Conservation (phyloP, 2,888 invertebrate species). For the Aphodius granarius region DNA sequence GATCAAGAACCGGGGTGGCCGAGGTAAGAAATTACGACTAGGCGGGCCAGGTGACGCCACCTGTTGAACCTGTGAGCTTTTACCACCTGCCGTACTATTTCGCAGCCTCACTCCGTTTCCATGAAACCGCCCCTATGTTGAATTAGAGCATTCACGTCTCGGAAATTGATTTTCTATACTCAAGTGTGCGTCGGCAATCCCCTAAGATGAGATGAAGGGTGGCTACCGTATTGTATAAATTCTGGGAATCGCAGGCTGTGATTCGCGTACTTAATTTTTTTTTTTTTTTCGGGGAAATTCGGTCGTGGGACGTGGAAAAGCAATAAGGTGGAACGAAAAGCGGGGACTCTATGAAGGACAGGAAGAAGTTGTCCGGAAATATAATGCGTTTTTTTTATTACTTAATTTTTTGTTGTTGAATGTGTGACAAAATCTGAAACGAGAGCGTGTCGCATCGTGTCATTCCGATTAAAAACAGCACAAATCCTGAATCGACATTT, state of each 20-base stretch:
- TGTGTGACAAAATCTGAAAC: too few species aligned
- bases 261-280: background rate
- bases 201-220: background rate
- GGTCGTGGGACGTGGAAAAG: background rate
- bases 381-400: too few species aligned
- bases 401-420: too few species aligned
- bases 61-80: background rate
- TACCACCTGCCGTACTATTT: background rate
- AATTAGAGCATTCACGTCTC: background rate
- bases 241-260: background rate
- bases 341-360: too few species aligned
- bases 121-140: background rate
- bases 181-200: background rate
- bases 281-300: background rate
- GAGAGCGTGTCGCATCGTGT: too few species aligned
- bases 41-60: background rate
- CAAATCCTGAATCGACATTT: too few species aligned
- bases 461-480: too few species aligned
- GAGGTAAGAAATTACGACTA: background rate
- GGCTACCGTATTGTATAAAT: background rate
- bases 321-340: too few species aligned
- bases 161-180: background rate
- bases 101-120: background rate
- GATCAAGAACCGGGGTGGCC: background rate
- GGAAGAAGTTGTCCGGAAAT: too few species aligned